A percentile compares a stretch with the other conserved stretches of the same genome.
Evolutionary conservation across 2,113 vertebrate genomes (phyloP).

Genomic region (Hyperoodon ampullatus): DNA sequence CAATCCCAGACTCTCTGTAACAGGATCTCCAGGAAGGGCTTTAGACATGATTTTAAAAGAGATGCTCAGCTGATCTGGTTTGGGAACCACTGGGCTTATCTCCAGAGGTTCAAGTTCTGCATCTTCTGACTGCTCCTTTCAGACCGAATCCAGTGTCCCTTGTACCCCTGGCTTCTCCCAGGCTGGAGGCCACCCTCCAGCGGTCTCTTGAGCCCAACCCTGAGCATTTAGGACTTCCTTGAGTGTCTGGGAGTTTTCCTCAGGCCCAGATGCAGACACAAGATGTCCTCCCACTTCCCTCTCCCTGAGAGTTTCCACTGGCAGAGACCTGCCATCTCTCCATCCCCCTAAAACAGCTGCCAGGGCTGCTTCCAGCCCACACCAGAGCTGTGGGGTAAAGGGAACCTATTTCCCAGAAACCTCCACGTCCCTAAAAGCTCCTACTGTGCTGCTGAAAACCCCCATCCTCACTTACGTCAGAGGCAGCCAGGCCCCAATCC

Average conservation of each 20-base stretch:
- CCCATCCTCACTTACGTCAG: conserved; percentile 35
- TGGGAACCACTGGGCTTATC: neutral
- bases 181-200: neutral
- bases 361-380: neutral
- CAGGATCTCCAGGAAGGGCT: neutral
- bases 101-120: neutral
- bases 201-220: neutral
- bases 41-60: conserved; percentile 17
- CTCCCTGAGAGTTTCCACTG: neutral
- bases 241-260: neutral
- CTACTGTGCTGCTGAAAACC: conserved; percentile 30
- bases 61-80: neutral
- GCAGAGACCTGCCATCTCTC: neutral
- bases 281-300: neutral
- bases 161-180: neutral
- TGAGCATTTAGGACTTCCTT: neutral
- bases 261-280: neutral
- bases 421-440: neutral
- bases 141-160: neutral
- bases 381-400: neutral
- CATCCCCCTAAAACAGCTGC: neutral
- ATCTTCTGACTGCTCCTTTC: neutral
- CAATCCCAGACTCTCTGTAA: neutral
- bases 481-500: conserved; percentile 20
- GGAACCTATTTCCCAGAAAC: neutral